Conservation (phyloP, 2,797 vertebrate species). For the Vireo griseus region DNA sequence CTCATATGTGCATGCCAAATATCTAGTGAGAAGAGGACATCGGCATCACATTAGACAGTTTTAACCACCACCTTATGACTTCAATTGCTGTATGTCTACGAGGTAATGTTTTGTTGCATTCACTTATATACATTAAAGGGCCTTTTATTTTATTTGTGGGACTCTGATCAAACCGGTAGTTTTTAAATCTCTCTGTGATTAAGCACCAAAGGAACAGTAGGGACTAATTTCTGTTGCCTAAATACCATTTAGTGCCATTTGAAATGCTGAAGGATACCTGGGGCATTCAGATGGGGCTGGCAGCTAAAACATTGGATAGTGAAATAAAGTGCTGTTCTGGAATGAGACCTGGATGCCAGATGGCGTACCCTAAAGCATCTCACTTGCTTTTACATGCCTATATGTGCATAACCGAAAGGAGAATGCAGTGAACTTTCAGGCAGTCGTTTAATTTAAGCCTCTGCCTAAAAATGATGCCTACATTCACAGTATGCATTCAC, state of each 20-base stretch:
- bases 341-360: constrained; percentile 32
- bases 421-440: background rate
- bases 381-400: background rate
- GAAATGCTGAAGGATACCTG: constrained; percentile 7
- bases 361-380: constrained; percentile 9
- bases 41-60: background rate
- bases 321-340: constrained; percentile 7
- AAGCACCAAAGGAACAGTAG: background rate
- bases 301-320: background rate
- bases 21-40: background rate
- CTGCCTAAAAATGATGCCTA: background rate
- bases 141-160: background rate
- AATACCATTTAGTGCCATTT: constrained; percentile 2
- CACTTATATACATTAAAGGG: background rate
- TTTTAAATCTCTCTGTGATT: background rate
- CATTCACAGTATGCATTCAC: background rate
- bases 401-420: background rate
- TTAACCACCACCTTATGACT: background rate
- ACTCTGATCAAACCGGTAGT: background rate
- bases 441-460: background rate
- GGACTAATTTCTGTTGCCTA: background rate
- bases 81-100: background rate
- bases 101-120: background rate
- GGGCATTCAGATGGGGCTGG: background rate
- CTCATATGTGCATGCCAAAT: background rate